Base-by-base conservation (phyloP, 1,140 invertebrate genomes). In the Sycobia sp. region DNA sequence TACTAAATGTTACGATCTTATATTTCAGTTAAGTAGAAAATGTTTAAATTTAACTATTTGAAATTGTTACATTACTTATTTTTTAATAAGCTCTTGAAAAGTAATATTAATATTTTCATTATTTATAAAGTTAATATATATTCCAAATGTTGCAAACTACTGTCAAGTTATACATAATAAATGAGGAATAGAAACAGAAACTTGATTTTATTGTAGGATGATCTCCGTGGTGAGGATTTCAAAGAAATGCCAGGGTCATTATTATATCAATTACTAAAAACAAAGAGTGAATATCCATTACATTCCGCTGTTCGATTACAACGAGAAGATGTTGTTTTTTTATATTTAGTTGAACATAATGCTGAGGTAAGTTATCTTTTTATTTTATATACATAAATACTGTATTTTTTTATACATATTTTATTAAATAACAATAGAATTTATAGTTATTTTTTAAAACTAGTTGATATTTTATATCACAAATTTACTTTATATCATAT, bases 261-360 rank as follows among this genome's bases (percentile, higher is more conserved):
- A 18, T 77, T 97, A 14, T 96, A 93, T 74, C 86, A 91, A 69
- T 92, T 98, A 88, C 85, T 98, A 60, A 96, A 96, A 79, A 87
- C 86, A 51, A 97, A 97, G 80, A 93, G 94, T 4, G 86, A 90
- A 67, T 89, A 91, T 77, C 92, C 94, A 5, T 80, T 98, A 8
- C 95, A 97, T 81, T 89, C 91, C 18, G 94, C 95, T 32, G 92
- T 98, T 7, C 79, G 91, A 62, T 84, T 96, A 3, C 82, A 90
- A 73, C 80, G 96, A 20, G 95, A 97, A 75, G 96, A 98, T 78
- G 95, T 97, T 8, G 92, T 98, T 0, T 96, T 96, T 78, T 84
- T 98, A 13, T 97, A 92, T 75, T 85, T 98, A 27, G 90, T 96
- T 43, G 95, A 98, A 78, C 92, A 92, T 80, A 90, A 91, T 73